These are phyloP conservation scores for Maniola jurtina DNA, from an alignment of 1,140 invertebrate genomes.

Conservation along the genomic window DNA sequence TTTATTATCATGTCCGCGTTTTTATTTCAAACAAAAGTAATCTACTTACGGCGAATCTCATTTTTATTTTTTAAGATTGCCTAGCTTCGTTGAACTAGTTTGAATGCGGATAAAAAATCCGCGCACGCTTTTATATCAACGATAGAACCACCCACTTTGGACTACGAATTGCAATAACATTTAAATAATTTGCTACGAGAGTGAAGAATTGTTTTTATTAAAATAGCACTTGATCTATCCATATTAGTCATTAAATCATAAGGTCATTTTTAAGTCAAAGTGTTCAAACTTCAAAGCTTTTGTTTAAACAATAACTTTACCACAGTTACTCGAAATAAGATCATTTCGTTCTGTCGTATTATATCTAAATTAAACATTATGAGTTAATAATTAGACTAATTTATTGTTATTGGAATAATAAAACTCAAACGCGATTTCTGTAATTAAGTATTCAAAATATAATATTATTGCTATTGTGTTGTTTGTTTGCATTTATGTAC, in stretches of 20 bases:
- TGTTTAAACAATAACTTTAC: conserved; percentile 13
- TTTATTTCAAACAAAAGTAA: conserved; percentile 20
- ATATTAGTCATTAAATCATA: conserved; percentile 36
- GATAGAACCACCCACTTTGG: conserved; percentile 65
- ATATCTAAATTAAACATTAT: neutral
- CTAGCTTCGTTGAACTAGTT: conserved; percentile 69
- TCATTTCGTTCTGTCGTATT: too few species aligned
- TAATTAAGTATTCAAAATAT: neutral
- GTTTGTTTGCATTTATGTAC: neutral
- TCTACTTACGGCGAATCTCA: conserved; percentile 68
- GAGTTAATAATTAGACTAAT: neutral
- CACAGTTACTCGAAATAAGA: too few species aligned
- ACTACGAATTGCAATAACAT: conserved; percentile 67
- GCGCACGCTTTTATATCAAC: conserved; percentile 66
- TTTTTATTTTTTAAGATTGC: conserved; percentile 53
- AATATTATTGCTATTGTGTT: neutral
- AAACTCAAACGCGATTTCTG: neutral
- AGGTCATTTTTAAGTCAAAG: conserved; percentile 31
- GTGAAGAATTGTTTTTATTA: conserved; percentile 49
- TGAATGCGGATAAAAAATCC: conserved; percentile 67
- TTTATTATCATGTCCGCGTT: neutral
- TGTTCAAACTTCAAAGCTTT: conserved; percentile 22
- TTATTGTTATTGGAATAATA: conserved; percentile 17
- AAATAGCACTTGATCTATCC: conserved; percentile 53
- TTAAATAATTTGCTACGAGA: conserved; percentile 63